These are phyloP conservation scores for Vespertilio murinus DNA, from an alignment of 2,797 vertebrate genomes.

Conservation along the genomic window DNA sequence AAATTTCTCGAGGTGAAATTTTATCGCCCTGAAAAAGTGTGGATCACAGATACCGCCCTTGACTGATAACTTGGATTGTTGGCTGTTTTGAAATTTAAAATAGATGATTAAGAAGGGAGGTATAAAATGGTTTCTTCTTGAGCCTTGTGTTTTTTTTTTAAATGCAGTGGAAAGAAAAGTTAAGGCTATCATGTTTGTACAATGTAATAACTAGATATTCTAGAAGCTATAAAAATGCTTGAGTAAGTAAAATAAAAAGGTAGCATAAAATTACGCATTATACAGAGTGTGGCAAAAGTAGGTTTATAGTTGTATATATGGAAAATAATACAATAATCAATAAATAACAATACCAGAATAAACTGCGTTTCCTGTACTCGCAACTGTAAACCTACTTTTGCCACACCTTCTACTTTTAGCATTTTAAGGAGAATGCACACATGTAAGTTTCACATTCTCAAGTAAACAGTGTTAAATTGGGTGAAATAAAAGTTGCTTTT, in stretches of 20 bases:
- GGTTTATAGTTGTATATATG: not conserved
- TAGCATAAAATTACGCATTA: not conserved
- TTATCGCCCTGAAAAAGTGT: not conserved
- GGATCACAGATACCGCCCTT: not conserved
- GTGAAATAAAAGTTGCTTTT: constrained; percentile 2
- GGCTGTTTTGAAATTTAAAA: constrained; percentile 19
- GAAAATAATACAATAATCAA: not conserved
- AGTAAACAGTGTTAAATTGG: not conserved
- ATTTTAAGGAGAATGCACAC: constrained; percentile 24
- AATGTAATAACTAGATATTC: constrained; percentile 4
- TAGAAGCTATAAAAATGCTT: not conserved
- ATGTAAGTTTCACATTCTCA: constrained; percentile 16
- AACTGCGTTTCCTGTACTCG: not conserved
- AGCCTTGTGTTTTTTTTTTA: not conserved
- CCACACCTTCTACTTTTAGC: not conserved
- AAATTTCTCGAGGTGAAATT: not conserved
- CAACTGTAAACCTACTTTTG: not conserved
- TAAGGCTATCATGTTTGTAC: not conserved
- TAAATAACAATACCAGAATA: not conserved
- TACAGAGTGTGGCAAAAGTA: not conserved
- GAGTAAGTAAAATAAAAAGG: constrained; percentile 30
- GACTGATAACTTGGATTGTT: not conserved
- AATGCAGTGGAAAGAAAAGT: constrained; percentile 6
- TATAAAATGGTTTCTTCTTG: constrained; percentile 4
- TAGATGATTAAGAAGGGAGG: not conserved